Base-by-base conservation (phyloP, 1,140 invertebrate genomes). In the Drosophila pseudoananassae region DNA sequence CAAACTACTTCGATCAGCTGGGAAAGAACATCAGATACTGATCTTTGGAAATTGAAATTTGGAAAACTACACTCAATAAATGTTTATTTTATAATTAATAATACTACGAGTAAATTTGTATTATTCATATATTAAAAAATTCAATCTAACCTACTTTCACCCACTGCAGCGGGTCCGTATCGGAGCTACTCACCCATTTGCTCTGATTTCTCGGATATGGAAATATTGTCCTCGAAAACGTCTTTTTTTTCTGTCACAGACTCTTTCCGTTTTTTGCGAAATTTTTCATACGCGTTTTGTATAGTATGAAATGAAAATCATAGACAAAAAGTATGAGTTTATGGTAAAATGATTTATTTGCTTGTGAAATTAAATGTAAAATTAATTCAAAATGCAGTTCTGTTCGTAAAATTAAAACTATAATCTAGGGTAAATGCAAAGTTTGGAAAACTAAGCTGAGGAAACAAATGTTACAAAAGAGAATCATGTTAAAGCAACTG, bases 391-490 rank as follows among this genome's bases (percentile, higher is more conserved):
- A 83, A 83, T 83, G 80, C 80, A 79, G 76, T 76, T 76, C 58
- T 25, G 53, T 63, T 75, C 38, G 36, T 63, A 65, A 64, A 60
- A 60, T 50, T 59, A 52, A 54, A 63, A 52, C 38, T 63, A 55
- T 15, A 43, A 17, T 43, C 72, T 81, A 78, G 52, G 66, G 52
- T 81, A 81, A 61, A 78, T 82, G 72, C 59, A 70, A 77, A 82
- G 63, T 56, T 68, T 68, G 61, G 49, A 36, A 40, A 64, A 74
- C 72, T 65, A 15, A 51, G 43, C 56, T 40, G 23, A 89, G 84
- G 84, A 89, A 89, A 78, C 84, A 90, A 75, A 90, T 89, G 84
- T 90, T 89, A 89, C 84, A 89, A 89, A 76, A 89, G 84, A 75
- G 64, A 76, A 64, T 75, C 74, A 45, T 58, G 60, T 60, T 51